These are phyloP conservation scores for Lithobius niger DNA, from an alignment of 1,140 invertebrate species.

Conservation along the genomic window DNA sequence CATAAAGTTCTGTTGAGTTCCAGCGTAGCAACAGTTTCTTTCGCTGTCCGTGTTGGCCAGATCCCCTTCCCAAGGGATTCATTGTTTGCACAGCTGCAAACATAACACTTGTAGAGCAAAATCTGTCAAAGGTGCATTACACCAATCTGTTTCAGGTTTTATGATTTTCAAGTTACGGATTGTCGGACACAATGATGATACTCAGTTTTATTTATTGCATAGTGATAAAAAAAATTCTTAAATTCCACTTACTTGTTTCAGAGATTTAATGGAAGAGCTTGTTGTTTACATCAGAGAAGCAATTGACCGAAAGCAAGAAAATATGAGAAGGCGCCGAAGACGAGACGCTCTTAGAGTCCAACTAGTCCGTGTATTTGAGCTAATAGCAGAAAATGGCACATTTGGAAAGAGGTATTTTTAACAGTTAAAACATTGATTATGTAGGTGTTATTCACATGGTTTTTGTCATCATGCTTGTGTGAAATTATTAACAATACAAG, in stretches of 20 bases:
- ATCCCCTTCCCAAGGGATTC: no score
- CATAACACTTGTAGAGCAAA: no score
- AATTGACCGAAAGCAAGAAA: constrained; percentile 95
- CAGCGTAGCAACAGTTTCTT: no score
- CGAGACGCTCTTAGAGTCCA: constrained; percentile 85
- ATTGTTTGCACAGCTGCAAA: no score
- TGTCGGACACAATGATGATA: no score
- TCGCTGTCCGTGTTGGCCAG: no score
- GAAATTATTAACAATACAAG: constrained; percentile 5
- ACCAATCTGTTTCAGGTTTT: no score
- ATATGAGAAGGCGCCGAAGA: constrained; percentile 71
- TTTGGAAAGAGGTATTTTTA: constrained; percentile 63
- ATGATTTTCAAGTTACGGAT: no score
- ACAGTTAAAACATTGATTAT: background rate
- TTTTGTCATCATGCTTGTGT: background rate
- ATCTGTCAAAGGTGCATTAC: no score
- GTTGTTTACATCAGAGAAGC: constrained; percentile 82
- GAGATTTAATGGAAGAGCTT: constrained; percentile 93
- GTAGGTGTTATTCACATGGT: background rate
- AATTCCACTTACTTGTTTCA: constrained; percentile 30
- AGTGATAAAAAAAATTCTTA: no score
- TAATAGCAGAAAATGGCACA: constrained; percentile 82
- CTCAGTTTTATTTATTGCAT: no score
- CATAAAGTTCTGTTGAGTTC: no score
- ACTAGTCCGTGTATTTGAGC: constrained; percentile 75